A percentile compares a stretch with the other conserved stretches of the same genome.
Conservation (phyloP, 2,113 vertebrate species). For the Vicugna pacos region DNA sequence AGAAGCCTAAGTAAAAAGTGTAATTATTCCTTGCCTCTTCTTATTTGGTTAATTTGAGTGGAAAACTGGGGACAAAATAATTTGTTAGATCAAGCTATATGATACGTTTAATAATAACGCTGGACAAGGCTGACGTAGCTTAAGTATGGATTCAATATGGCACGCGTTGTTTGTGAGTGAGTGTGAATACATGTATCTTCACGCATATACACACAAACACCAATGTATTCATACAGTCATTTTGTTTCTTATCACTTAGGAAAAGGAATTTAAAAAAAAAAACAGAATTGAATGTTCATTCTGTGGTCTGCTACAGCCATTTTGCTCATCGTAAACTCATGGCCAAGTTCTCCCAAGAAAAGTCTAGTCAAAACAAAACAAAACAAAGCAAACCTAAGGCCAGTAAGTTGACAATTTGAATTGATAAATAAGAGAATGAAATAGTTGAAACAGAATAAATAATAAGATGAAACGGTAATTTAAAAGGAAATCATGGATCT, state of each 20-base stretch:
- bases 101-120: neutral
- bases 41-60: neutral
- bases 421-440: neutral
- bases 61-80: neutral
- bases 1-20: neutral
- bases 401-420: neutral
- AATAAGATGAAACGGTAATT: neutral
- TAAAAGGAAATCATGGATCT: neutral
- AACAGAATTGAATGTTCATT: neutral
- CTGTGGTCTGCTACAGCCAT: neutral
- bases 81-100: neutral
- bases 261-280: neutral
- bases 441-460: neutral
- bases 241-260: neutral
- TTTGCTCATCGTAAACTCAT: neutral
- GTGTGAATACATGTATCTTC: fast-evolving
- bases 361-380: neutral
- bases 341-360: neutral
- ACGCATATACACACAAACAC: neutral
- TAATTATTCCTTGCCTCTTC: neutral
- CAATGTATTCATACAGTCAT: neutral
- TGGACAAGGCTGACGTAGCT: too few species aligned
- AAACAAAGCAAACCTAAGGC: neutral
- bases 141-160: neutral
- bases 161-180: neutral